These are phyloP conservation scores for Lucilia sericata DNA, from an alignment of 1,140 invertebrate species.

Conservation along the genomic window DNA sequence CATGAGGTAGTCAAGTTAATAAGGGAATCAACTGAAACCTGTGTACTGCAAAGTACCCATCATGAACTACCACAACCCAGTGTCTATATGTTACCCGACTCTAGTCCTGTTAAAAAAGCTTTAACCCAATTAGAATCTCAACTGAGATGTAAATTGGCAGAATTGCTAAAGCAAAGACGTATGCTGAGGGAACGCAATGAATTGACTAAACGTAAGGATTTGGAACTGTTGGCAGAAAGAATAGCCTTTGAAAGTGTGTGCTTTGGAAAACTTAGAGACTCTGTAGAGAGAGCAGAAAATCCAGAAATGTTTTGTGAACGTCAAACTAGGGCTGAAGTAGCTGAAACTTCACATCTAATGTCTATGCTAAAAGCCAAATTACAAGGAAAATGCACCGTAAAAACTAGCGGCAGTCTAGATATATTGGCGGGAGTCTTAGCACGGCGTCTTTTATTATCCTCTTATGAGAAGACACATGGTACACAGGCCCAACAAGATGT, in stretches of 20 bases:
- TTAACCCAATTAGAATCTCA: conserved; percentile 76
- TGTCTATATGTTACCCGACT: conserved; percentile 51
- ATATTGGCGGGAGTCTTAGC: conserved; percentile 53
- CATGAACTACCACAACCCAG: conserved; percentile 59
- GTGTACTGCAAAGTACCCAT: conserved; percentile 60
- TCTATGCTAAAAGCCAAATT: conserved; percentile 76
- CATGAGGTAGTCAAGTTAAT: conserved; percentile 72
- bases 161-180: conserved; percentile 75
- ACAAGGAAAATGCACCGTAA: conserved; percentile 66
- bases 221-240: conserved; percentile 80
- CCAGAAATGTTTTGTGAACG: conserved; percentile 50
- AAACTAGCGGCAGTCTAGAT: conserved; percentile 52
- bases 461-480: conserved; percentile 31
- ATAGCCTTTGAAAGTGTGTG: conserved; percentile 78
- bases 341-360: conserved; percentile 81
- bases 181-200: conserved; percentile 73
- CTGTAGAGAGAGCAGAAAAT: conserved; percentile 52
- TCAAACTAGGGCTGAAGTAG: conserved; percentile 69
- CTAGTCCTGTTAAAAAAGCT: conserved; percentile 70
- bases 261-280: conserved; percentile 53
- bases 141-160: conserved; percentile 75
- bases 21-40: conserved; percentile 71
- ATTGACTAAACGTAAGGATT: conserved; percentile 75
- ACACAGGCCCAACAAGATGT: background rate
- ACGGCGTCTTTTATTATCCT: conserved; percentile 49